Percentiles rank a stretch among this genome's conserved stretches.
phyloP scores from a whole-genome alignment of 2,797 vertebrate species.

The Stomatorhinus walkeri region DNA sequence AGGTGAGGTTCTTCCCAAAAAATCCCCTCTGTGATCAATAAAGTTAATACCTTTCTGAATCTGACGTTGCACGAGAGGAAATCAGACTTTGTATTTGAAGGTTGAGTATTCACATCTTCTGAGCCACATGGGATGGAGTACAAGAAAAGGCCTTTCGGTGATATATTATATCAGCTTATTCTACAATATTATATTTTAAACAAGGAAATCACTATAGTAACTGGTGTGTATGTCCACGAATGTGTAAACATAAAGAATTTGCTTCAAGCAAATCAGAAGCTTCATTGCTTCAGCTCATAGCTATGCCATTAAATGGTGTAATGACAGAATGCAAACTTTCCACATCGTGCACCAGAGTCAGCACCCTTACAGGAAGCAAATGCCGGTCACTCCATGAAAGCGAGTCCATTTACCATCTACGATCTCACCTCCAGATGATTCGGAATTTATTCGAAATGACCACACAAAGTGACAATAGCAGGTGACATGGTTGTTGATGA shows the following conservation, averaged over 20 bases:
- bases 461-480: background rate
- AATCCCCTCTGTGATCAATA: background rate
- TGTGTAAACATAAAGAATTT: background rate
- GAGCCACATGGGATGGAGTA: background rate
- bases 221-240: background rate
- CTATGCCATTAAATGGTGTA: background rate
- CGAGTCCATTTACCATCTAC: background rate
- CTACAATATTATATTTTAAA: background rate
- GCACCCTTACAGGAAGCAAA: background rate
- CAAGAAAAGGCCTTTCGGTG: background rate
- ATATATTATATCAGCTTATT: background rate
- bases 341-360: background rate
- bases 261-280: background rate
- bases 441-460: background rate
- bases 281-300: background rate
- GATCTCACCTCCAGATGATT: background rate
- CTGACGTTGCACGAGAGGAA: background rate
- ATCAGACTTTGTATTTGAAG: background rate
- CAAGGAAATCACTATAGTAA: background rate
- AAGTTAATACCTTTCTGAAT: background rate
- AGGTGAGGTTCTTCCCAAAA: background rate
- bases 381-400: background rate
- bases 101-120: background rate
- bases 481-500: background rate
- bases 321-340: background rate